A percentile compares a stretch with the other conserved stretches of the same genome.
These are phyloP conservation scores for Percopsis transmontana DNA, from an alignment of 2,113 vertebrate genomes.

Conservation along the genomic window DNA sequence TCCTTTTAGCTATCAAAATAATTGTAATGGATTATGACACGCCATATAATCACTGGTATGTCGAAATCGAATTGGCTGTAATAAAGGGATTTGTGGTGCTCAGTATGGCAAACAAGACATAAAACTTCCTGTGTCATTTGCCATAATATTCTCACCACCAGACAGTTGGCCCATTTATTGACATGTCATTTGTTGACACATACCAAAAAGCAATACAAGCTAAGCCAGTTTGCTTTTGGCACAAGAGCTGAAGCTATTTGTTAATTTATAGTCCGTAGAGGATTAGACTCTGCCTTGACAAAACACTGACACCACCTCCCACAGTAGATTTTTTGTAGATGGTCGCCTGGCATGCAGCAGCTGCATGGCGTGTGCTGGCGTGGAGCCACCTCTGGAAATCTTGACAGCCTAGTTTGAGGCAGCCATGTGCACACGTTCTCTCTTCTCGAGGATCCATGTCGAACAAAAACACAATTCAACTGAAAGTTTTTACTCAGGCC, in stretches of 20 bases:
- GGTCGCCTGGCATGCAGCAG: constrained; percentile 67
- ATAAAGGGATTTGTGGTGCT: constrained; percentile 49
- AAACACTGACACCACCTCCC: constrained; percentile 53
- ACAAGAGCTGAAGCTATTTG: neutral
- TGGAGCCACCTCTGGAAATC: constrained; percentile 52
- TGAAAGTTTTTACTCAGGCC: constrained; percentile 61
- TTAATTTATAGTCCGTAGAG: neutral
- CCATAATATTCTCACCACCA: constrained; percentile 22
- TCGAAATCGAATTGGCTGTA: constrained; percentile 51
- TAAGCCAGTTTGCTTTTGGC: too few species aligned
- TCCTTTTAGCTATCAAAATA: constrained; percentile 43
- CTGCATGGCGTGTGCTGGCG: constrained; percentile 60
- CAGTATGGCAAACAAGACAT: constrained; percentile 41
- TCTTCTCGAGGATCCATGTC: constrained; percentile 60
- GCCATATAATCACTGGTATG: constrained; percentile 65
- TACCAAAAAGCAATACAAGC: too few species aligned
- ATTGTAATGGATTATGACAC: constrained; percentile 60
- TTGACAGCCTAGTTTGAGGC: constrained; percentile 63
- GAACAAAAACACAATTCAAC: constrained; percentile 73
- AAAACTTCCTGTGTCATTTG: constrained; percentile 42
- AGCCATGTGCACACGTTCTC: constrained; percentile 46
- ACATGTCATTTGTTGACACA: too few species aligned
- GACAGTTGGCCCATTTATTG: too few species aligned
- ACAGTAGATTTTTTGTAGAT: constrained; percentile 65
- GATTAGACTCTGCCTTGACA: constrained; percentile 6